phyloP scores from a whole-genome alignment of 2,113 vertebrate genomes.

The Terrapene triunguis region DNA sequence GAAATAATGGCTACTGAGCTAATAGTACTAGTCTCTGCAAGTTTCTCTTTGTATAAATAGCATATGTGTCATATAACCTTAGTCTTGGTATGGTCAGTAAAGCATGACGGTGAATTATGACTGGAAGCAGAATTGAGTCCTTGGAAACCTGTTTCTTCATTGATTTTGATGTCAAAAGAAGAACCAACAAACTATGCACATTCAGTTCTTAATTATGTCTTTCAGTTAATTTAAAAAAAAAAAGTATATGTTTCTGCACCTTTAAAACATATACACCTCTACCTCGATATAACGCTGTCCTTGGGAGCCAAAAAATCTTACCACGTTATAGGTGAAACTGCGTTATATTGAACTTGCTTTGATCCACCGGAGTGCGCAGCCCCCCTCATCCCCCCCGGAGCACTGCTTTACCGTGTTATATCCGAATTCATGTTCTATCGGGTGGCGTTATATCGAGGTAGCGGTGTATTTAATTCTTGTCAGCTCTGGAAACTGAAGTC shows the following conservation, averaged over 20 bases:
- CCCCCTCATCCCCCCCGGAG: too few species aligned
- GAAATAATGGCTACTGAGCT: neutral
- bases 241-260: neutral
- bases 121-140: constrained; percentile 35
- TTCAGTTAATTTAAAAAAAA: neutral
- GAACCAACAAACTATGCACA: neutral
- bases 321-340: too few species aligned
- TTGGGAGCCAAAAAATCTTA: too few species aligned
- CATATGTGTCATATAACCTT: neutral
- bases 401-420: too few species aligned
- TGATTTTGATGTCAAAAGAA: neutral
- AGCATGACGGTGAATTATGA: constrained; percentile 50
- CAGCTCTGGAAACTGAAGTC: neutral
- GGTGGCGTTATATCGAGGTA: too few species aligned
- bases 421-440: too few species aligned
- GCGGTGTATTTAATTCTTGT: neutral
- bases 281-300: too few species aligned
- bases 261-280: neutral
- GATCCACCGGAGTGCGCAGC: too few species aligned
- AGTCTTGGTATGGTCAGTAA: constrained; percentile 47
- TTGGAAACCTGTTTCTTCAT: neutral
- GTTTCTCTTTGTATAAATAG: constrained; percentile 31
- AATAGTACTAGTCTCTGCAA: neutral
- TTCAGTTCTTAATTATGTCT: neutral
- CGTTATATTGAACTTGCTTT: too few species aligned